Evolutionary conservation across 2,113 vertebrate genomes (phyloP).

Genomic region (Aleadryas rufinucha): DNA sequence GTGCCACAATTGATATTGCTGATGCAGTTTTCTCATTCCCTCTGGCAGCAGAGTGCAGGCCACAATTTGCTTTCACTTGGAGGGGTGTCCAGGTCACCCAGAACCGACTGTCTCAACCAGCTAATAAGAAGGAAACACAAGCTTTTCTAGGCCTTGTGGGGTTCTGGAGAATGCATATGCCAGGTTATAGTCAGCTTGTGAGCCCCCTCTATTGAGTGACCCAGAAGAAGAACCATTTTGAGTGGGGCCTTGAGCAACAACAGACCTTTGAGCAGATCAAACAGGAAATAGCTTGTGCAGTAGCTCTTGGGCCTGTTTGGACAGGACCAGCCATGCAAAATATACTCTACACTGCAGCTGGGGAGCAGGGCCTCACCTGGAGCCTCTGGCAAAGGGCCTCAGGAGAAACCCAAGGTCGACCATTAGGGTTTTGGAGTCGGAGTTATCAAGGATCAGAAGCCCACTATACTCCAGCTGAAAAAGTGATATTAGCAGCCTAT

Average conservation of each 20-base stretch:
- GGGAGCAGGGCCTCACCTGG: background rate
- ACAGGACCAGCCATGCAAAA: background rate
- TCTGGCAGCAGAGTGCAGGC: background rate
- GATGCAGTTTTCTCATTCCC: background rate
- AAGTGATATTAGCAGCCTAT: fast-evolving
- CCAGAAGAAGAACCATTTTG: background rate
- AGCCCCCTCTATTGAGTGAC: background rate
- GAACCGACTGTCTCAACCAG: background rate
- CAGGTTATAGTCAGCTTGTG: background rate
- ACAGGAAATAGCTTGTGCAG: background rate
- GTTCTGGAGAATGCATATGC: background rate
- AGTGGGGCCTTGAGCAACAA: background rate
- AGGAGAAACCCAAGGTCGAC: fast-evolving
- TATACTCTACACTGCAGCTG: background rate
- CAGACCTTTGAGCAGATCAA: background rate
- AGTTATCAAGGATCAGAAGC: background rate
- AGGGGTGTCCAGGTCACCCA: background rate
- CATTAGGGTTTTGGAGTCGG: fast-evolving
- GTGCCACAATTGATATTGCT: background rate
- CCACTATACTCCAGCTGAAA: background rate
- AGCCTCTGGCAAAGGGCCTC: background rate
- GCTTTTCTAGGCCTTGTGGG: background rate
- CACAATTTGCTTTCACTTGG: background rate
- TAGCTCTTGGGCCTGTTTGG: background rate
- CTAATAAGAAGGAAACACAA: background rate